Evolutionary conservation across 2,888 invertebrate species (phyloP).

Genomic region (Pecten maximus): DNA sequence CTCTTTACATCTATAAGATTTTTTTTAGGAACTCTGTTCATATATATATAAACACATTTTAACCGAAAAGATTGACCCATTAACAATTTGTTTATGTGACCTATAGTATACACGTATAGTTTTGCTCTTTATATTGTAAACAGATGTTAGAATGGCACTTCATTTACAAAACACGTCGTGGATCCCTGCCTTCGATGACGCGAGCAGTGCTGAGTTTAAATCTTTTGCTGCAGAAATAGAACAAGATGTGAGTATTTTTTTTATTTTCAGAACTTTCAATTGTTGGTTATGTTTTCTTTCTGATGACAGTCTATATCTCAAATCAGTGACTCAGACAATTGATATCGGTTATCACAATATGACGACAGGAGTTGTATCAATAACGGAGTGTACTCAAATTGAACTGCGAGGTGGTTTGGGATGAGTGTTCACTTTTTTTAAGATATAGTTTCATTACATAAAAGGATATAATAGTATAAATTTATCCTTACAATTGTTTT

Average conservation of each 20-base stretch:
- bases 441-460: no score
- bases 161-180: neutral
- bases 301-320: neutral
- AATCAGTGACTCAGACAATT: no score
- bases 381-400: no score
- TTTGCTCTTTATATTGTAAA: neutral
- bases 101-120: neutral
- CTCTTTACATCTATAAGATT: neutral
- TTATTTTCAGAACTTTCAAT: neutral
- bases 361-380: neutral
- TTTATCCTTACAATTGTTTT: no score
- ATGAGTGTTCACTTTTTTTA: neutral
- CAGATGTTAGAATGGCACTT: neutral
- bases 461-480: no score
- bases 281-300: neutral
- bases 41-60: neutral
- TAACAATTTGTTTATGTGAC: no score
- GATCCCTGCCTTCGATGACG: neutral
- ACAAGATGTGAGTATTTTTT: neutral
- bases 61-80: no score
- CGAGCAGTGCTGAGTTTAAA: neutral
- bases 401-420: neutral
- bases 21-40: neutral
- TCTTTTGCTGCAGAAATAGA: neutral
- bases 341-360: no score